phyloP scores from a whole-genome alignment of 2,797 vertebrate genomes.

The Gobio occitaniae region DNA sequence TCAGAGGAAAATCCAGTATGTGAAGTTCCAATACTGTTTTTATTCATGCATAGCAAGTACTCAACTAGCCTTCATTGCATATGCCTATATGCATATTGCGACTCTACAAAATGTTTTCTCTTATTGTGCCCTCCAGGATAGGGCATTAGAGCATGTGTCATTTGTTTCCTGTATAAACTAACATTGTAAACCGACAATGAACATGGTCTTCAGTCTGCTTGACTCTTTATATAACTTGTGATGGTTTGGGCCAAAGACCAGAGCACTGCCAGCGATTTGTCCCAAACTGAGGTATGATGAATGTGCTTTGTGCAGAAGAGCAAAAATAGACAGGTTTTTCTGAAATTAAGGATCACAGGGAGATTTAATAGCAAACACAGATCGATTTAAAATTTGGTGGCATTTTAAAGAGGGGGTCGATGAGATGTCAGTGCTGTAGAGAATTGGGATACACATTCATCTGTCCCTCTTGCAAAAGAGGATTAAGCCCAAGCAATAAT shows the following conservation, averaged over 20 bases:
- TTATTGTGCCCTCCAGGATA: not conserved
- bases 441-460: slow-evolving; percentile 7
- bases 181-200: slow-evolving; percentile 27
- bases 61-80: not conserved
- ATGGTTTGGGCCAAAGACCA: slow-evolving; percentile 31
- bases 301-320: slow-evolving; percentile 21
- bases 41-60: not conserved
- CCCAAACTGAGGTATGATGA: not conserved
- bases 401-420: slow-evolving; percentile 4
- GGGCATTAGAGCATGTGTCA: not conserved
- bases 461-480: slow-evolving; percentile 39
- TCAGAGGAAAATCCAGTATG: not conserved
- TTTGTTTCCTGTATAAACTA: not conserved
- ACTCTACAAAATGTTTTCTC: not conserved
- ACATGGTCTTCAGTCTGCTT: slow-evolving; percentile 8
- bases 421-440: slow-evolving; percentile 22
- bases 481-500: slow-evolving; percentile 39
- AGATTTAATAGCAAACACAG: slow-evolving; percentile 28
- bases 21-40: not conserved
- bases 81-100: not conserved
- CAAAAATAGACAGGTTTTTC: slow-evolving; percentile 42
- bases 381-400: slow-evolving; percentile 48
- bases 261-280: not conserved
- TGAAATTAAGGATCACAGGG: slow-evolving; percentile 44
- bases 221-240: slow-evolving; percentile 30